Base-by-base conservation (phyloP, 2,797 vertebrate species). In the Holocentrus rufus region DNA sequence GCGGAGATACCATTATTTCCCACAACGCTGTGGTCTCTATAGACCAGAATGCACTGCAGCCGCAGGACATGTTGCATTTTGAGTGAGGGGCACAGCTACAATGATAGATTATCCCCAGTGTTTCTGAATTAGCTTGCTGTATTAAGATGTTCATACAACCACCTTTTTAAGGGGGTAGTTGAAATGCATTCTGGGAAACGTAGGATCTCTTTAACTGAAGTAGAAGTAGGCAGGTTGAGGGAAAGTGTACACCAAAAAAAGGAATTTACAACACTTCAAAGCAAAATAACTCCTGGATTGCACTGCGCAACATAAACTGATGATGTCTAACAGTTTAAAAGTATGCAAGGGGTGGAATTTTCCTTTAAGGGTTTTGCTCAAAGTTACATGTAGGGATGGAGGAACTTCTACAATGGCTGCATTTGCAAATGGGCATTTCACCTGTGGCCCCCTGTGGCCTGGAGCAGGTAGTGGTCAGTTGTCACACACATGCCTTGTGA, bases 1-100 rank as follows among this genome's bases (percentile, higher is more conserved):
- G 44, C 62, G 73, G 42, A 63, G n/a, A 54, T 53, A 31, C 47
- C 47, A 22, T 8, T 65, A 65, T 77, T 27, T 36, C 71, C 42
- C 22, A 15, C 15, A 6, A 0, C 25, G 57, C 54, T 47, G 25
- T 42, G 2, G 20, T 13, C 50, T 66, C 50, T 53, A 5, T 34
- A 22, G 1, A 53, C 27, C 18, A 42, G 63, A 59, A 53, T 39
- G 15, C 18, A 53, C 18, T 23, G 14, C 14, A 15, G 36, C 11
- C 47, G n/a, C 8, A 13, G 52, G 63, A 20, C 69, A 3, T 27
- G n/a, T n/a, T 27, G 64, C 39, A 59, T 22, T 56, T 31, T 47
- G 49, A 62, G 69, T 44, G 11, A 50, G 20, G 22, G 23, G 36
- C 11, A n/a, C 34, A 44, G 14, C 69, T 20, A 30, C 52, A 59